Evolutionary conservation across 2,113 vertebrate species (phyloP), one percentile per base, ranked within the genome.

Genomic region (Syngnathus scovelli): DNA sequence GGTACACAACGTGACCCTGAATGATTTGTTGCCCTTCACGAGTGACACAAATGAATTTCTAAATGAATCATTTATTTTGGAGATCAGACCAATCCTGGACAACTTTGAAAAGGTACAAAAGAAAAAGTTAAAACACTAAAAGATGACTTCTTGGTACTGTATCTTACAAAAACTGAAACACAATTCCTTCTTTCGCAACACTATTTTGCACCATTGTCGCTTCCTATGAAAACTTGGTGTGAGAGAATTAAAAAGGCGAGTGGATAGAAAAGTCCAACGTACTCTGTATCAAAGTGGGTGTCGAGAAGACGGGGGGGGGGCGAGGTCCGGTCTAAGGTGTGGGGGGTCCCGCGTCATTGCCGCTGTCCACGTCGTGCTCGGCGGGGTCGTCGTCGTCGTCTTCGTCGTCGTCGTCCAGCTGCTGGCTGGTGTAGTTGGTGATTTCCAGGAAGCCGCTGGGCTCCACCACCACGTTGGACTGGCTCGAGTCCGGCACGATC

Each of bases 391-490:
- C 55, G 27, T 58, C 55, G 15, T 98, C 95, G 0, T 98, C 95
- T 3, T 58, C 55, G 27, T 98, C 95, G 0, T 58, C 55, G 27
- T 98, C 95, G 0, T 98, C 95, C 61, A 99, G 92, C 69, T 94
- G 93, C 85, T 99, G 97, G 85, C 97, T 99, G 88, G 97, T 98
- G 87, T 96, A 99, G 89, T 98, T 95, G 76, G 93, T 97, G 78
- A 99, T 94, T 79, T 99, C 95, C 84, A 99, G 92, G 64, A 99
- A 96, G 69, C 97, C 96, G 0, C 97, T 98, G 86, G 96, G 96
- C 88, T 99, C 97, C 80, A 99, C 97, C 21, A 98, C 95, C 80
- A 99, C 96, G 1, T 96, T 98, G 84, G 97, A 98, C 76, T 92
- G 92, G 84, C 95, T 95, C 84, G 96, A 95, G 89, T 97, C 96